Conservation (phyloP, 2,888 invertebrate species). For the Schrankia costaestrigalis region DNA sequence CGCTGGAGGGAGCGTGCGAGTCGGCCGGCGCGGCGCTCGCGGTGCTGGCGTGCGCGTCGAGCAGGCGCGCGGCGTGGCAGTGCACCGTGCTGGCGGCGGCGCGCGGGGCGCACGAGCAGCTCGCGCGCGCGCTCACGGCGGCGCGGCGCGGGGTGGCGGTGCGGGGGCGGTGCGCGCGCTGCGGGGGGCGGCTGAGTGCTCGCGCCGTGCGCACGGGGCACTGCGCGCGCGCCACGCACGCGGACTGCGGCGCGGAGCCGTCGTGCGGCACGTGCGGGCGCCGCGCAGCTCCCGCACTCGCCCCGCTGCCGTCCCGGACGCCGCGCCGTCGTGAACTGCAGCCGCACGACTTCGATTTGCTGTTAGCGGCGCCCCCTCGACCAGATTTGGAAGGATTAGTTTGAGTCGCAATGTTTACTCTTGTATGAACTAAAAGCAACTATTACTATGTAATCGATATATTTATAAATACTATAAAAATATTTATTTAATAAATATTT, state of each 20-base stretch:
- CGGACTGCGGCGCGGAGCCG: constrained; percentile 44
- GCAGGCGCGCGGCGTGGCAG: constrained; percentile 42
- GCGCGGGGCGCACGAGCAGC: constrained; percentile 42
- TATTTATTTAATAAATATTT: not conserved
- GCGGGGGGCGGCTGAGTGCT: constrained; percentile 43
- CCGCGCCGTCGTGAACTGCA: constrained; percentile 27
- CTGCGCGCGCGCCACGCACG: constrained; percentile 62
- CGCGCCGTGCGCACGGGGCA: constrained; percentile 50
- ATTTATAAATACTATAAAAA: not conserved
- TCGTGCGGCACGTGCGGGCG: constrained; percentile 55
- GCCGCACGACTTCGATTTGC: constrained; percentile 42
- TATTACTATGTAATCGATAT: constrained; percentile 1
- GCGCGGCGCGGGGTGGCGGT: constrained; percentile 55
- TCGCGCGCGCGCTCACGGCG: constrained; percentile 51
- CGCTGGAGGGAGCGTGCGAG: constrained; percentile 35
- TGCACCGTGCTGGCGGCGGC: constrained; percentile 40
- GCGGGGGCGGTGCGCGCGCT: constrained; percentile 55
- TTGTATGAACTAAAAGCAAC: not conserved
- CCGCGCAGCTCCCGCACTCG: no score
- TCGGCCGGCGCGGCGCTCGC: constrained; percentile 51
- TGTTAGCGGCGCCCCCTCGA: constrained; percentile 63
- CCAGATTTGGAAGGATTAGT: constrained; percentile 68
- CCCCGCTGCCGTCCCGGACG: constrained; percentile 12
- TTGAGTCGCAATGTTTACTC: constrained; percentile 16
- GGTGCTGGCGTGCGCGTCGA: constrained; percentile 42